Evolutionary conservation across 2,888 invertebrate species (phyloP).

Genomic region (Octonoba sinensis): DNA sequence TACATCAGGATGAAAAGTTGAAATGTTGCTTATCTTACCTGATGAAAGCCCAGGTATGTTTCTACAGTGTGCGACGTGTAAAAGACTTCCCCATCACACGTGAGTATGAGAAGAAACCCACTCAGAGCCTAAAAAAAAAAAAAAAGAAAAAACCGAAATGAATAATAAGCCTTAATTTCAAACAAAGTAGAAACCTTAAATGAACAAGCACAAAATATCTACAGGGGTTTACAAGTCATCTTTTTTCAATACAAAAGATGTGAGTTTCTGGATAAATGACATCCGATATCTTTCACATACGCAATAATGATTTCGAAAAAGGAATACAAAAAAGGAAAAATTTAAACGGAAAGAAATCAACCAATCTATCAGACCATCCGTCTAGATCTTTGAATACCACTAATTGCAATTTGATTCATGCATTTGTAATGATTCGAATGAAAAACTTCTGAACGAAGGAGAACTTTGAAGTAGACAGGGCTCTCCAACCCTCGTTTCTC

Average conservation of each 20-base stretch:
- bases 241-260: background rate
- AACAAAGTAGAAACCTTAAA: background rate
- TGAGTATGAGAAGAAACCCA: constrained; percentile 98
- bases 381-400: too few relatives aligned
- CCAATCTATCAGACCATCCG: too few relatives aligned
- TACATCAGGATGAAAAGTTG: background rate
- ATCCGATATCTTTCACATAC: background rate
- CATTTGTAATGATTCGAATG: background rate
- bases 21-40: constrained; percentile 78
- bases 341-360: too few relatives aligned
- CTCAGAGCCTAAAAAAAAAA: constrained; percentile 87
- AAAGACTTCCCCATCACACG: constrained; percentile 99
- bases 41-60: constrained; percentile 99
- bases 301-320: too few relatives aligned
- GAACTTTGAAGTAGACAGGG: background rate
- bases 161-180: background rate
- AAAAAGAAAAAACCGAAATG: too few relatives aligned
- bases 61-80: constrained; percentile 99
- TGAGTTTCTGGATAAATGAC: background rate
- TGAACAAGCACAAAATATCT: background rate
- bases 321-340: too few relatives aligned
- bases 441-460: background rate
- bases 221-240: too few relatives aligned
- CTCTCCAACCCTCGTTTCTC: background rate
- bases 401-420: background rate